Evolutionary conservation across 1,140 invertebrate species (phyloP), one percentile per base, ranked within the genome.

Genomic region (Heliconius melpomene): DNA sequence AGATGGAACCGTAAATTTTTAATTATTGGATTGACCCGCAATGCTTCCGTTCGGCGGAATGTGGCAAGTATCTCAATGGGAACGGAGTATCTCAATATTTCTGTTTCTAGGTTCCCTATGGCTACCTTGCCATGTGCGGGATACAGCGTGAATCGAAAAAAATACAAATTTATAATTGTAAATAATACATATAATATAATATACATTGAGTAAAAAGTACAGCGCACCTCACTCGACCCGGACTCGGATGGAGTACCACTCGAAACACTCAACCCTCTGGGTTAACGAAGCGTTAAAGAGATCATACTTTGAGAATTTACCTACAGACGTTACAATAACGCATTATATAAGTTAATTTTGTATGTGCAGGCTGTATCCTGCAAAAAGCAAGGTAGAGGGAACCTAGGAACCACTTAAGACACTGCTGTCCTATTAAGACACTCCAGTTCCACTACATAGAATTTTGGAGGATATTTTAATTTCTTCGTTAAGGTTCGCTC

Each of bases 261-360:
- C 77, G 73, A 83, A 75, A 60, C 77, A 74, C 82, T 80, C 52
- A 46, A 80, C 79, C 82, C 76, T 52, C 52, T 50, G 79, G 79
- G 79, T 83, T 83, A 83, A 83, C 79, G 79, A 83, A 80, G 82
- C 82, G 82, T 78, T 83, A 83, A 83, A 83, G 80, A 73, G 82
- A 83, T 83, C 60, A 78, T 78, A 80, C 79, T 78, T 80, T 77
- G 60, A 26, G 60, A 29, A 66, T 66, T 66, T 26, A 66, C 60
- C 60, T 66, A 66, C 60, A 66, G 26, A 29, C 60, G 26, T 29
- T 66, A 66, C 60, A 29, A 18, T 66, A 16, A 66, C 26, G 13
- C 60, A 66, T 7, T 16, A 26, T 66, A 29, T 26, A 29, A 29
- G 60, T 9, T 60, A 66, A 26, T 66, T 66, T 66, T 13, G 7